A percentile compares a stretch with the other conserved stretches of the same genome.
Evolutionary conservation across 2,797 vertebrate genomes (phyloP).

Genomic region (Sebastes elongatus): DNA sequence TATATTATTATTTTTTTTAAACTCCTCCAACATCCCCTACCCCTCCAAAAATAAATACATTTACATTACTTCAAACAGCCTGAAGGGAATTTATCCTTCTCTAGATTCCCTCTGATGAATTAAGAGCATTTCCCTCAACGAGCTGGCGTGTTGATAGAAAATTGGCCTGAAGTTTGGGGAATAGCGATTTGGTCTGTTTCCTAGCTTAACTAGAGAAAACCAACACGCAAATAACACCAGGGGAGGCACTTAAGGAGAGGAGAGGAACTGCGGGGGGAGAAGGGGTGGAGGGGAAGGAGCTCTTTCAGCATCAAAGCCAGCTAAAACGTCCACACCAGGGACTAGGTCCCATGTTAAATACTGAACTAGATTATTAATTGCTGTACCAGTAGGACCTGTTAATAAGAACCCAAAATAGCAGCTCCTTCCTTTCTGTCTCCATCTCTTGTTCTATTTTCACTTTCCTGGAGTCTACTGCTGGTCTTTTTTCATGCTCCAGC

Average conservation of each 20-base stretch:
- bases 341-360: conserved; percentile 81
- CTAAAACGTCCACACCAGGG: conserved; percentile 78
- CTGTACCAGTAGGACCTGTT: conserved; percentile 82
- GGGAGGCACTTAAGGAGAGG: conserved; percentile 78
- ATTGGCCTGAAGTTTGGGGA: conserved; percentile 80
- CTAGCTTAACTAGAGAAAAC: conserved; percentile 78
- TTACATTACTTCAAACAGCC: conserved; percentile 72
- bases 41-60: conserved; percentile 68
- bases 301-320: conserved; percentile 81
- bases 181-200: conserved; percentile 79
- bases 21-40: background rate
- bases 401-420: conserved; percentile 80
- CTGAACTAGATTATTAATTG: conserved; percentile 85
- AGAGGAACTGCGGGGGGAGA: conserved; percentile 36
- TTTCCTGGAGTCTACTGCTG: background rate
- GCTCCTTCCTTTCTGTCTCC: conserved; percentile 44
- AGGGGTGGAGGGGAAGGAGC: conserved; percentile 37
- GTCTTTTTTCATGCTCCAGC: background rate
- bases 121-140: conserved; percentile 65
- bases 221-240: conserved; percentile 80
- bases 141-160: conserved; percentile 64
- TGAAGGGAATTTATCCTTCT: conserved; percentile 48
- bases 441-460: conserved; percentile 44
- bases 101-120: conserved; percentile 67
- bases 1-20: background rate